A percentile compares a stretch with the other conserved stretches of the same genome.
phyloP scores from a whole-genome alignment of 2,888 invertebrate species.

The Argynnis bischoffii region DNA sequence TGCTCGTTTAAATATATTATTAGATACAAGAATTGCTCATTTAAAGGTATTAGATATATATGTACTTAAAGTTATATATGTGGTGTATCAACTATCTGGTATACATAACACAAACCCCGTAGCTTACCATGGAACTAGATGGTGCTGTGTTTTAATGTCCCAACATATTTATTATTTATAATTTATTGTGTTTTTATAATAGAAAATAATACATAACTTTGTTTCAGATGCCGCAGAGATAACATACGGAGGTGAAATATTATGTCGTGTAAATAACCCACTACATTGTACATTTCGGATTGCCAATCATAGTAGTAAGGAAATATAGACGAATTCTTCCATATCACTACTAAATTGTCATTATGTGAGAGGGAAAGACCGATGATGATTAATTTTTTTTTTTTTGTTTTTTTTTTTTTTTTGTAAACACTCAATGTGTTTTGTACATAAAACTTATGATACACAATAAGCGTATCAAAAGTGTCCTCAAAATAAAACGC shows the following conservation, averaged over 20 bases:
- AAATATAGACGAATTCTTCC: slow-evolving; percentile 61
- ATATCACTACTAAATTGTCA: slow-evolving; percentile 51
- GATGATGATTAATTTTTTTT: neutral
- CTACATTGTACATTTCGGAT: slow-evolving; percentile 59
- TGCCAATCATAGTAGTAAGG: slow-evolving; percentile 54
- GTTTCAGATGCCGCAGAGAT: slow-evolving; percentile 71
- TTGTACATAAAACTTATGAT: neutral
- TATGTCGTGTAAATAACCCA: slow-evolving; percentile 44
- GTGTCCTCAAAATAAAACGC: too few species aligned
- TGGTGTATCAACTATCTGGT: too few species aligned
- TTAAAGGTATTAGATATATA: too few species aligned
- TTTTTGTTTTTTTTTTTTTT: too few species aligned
- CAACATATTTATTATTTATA: too few species aligned
- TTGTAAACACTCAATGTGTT: neutral
- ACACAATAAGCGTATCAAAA: too few species aligned
- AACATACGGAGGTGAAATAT: slow-evolving; percentile 54
- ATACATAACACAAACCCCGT: too few species aligned
- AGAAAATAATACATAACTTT: neutral
- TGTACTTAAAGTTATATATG: too few species aligned
- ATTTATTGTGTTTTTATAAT: neutral
- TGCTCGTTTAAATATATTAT: too few species aligned
- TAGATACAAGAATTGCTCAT: too few species aligned
- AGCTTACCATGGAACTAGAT: too few species aligned
- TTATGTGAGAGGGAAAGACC: neutral
- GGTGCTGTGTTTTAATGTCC: too few species aligned